Evolutionary conservation across 1,140 invertebrate species (phyloP), one percentile per base, ranked within the genome.

Genomic region (Drosophila eugracilis): DNA sequence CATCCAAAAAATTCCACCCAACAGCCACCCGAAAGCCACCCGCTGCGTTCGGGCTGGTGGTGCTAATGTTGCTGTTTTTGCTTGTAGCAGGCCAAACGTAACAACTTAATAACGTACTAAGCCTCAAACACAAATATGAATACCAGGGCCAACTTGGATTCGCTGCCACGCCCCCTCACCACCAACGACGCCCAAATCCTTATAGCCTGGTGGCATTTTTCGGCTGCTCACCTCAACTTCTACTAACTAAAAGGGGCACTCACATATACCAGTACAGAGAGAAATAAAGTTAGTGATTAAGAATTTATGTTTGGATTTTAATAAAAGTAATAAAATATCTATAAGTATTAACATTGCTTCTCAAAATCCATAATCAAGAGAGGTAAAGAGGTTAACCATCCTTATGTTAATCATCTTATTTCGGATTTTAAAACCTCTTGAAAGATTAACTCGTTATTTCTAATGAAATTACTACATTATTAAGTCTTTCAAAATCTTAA

Each of bases 51-150:
- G 36, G 36, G 28, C 60, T 49, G 30, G 28, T 65, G 54, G 30
- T 70, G 72, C 30, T 53, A 55, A 52, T 62, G 59, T 62, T 28
- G 69, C 60, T 67, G 54, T 67, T 65, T 45, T 44, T 72, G 72
- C 71, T 81, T 86, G 80, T 88, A 86, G 69, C 81, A 72, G 78
- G 70, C 77, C 77, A 83, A 86, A 88, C 75, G 78, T 88, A 88
- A 88, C 83, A 88, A 88, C 83, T 88, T 88, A 88, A 88, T 88
- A 88, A 88, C 83, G 84, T 83, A 88, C 83, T 88, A 88, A 88
- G 83, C 83, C 75, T 69, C 75, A 88, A 78, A 88, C 78, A 88
- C 83, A 88, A 88, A 88, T 88, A 88, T 88, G 83, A 88, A 88
- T 88, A 78, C 78, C 70, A 69, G 69, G 59, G 58, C 70, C 75